Evolutionary conservation across 2,113 vertebrate species (phyloP).

Genomic region (Antennarius striatus): DNA sequence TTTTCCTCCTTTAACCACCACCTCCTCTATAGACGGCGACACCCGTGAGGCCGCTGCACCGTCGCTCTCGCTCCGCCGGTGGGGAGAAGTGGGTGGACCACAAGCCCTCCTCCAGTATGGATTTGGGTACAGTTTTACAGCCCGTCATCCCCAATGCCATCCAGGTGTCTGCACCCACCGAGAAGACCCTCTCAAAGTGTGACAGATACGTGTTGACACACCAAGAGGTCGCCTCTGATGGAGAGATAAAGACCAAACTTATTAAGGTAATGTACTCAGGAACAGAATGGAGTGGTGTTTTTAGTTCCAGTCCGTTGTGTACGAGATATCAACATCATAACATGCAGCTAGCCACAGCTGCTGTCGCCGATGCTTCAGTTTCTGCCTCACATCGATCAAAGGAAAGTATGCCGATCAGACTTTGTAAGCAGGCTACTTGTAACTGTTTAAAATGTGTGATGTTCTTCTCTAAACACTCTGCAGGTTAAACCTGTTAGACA

Average conservation of each 20-base stretch:
- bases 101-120: conserved; percentile 86
- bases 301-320: not conserved
- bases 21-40: conserved; percentile 71
- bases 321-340: not conserved
- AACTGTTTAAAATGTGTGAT: too few relatives aligned
- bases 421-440: too few relatives aligned
- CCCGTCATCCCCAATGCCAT: conserved; percentile 89
- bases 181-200: conserved; percentile 91
- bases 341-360: too few relatives aligned
- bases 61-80: conserved; percentile 89
- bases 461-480: too few relatives aligned
- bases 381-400: too few relatives aligned
- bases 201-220: conserved; percentile 97
- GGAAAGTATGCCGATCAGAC: too few relatives aligned
- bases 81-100: conserved; percentile 95
- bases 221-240: conserved; percentile 95
- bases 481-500: too few relatives aligned
- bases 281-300: too few relatives aligned
- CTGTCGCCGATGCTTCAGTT: too few relatives aligned
- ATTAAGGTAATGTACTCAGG: conserved; percentile 85
- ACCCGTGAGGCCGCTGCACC: conserved; percentile 82
- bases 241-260: conserved; percentile 93
- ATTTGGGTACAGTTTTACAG: conserved; percentile 92
- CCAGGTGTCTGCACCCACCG: conserved; percentile 86
- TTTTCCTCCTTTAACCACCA: not conserved